Base-by-base conservation (phyloP, 2,888 invertebrate genomes). In the Reticulitermes lucifugus region DNA sequence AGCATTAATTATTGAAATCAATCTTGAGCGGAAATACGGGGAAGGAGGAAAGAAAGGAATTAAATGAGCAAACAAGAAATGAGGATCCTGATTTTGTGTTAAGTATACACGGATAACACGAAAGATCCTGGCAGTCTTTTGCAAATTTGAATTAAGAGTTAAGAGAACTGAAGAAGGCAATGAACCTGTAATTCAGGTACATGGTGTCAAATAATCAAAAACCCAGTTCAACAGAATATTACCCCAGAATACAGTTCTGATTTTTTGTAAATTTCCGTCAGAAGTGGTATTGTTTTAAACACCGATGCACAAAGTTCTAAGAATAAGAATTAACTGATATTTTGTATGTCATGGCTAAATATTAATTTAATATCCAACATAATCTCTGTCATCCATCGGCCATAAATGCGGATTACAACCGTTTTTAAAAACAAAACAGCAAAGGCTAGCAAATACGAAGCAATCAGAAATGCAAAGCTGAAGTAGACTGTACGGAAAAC, bases 1-100 rank as follows among this genome's bases (percentile, higher is more conserved):
- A 6, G 77, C 77, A 77, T 77, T 77, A 51, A 77, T 77, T 77
- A 77, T 77, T 77, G 77, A 77, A 46, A 77, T 77, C 43, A 77
- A 77, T 77, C 77, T 77, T 46, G 6, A 46, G 51, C 5, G 43
- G n/a, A 22, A 77, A 77, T n/a, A n/a, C 9, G 46, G 18, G 21
- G 60, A 18, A 60, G 60, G n/a, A 60, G n/a, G 60, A 60, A 5
- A 65, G 65, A 25, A 65, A 25, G 22, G 77, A n/a, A 43, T 22
- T 43, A 10, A 46, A 77, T 41, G 77, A 46, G 46, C 46, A 77
- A 77, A 77, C 77, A 77, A 43, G 77, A 77, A 77, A 2, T 77
- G 77, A 77, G 46, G 25, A 77, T 35, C 25, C 12, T n/a, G 77
- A 51, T 77, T 77, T 4, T n/a, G 41, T 18, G 18, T 73, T 73